These are phyloP conservation scores for Leptoteleia sp. DNA, from an alignment of 1,140 invertebrate genomes.

Conservation along the genomic window DNA sequence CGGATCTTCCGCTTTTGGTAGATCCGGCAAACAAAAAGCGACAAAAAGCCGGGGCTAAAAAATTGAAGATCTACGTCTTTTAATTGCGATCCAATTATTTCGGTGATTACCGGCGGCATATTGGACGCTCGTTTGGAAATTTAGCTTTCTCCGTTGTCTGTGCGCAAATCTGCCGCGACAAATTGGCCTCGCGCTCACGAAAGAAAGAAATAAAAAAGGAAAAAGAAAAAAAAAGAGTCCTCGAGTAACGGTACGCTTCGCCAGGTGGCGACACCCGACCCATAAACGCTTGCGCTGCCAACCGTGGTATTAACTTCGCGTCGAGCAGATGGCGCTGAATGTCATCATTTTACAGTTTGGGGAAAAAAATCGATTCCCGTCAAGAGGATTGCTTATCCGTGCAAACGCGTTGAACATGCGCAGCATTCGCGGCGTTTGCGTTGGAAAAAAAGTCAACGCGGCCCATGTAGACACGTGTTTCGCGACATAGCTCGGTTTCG, in stretches of 20 bases:
- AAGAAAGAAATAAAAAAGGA: neutral
- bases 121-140: conserved; percentile 35
- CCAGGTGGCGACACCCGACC: conserved; percentile 22
- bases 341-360: too few species aligned
- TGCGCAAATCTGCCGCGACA: conserved; percentile 39
- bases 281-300: neutral
- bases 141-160: conserved; percentile 22
- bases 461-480: conserved; percentile 22
- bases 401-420: conserved; percentile 18
- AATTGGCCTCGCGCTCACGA: conserved; percentile 24
- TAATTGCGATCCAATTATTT: conserved; percentile 75
- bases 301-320: too few species aligned
- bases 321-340: too few species aligned
- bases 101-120: conserved; percentile 32
- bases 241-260: neutral
- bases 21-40: conserved; percentile 41
- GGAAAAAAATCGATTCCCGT: neutral
- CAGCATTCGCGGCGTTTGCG: conserved; percentile 5
- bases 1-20: conserved; percentile 45
- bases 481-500: conserved; percentile 6
- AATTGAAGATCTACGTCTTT: conserved; percentile 43
- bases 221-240: neutral
- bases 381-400: conserved; percentile 18
- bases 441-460: conserved; percentile 17
- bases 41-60: conserved; percentile 31